Base-by-base conservation (phyloP, 2,113 vertebrate genomes). In the Garra rufa region DNA sequence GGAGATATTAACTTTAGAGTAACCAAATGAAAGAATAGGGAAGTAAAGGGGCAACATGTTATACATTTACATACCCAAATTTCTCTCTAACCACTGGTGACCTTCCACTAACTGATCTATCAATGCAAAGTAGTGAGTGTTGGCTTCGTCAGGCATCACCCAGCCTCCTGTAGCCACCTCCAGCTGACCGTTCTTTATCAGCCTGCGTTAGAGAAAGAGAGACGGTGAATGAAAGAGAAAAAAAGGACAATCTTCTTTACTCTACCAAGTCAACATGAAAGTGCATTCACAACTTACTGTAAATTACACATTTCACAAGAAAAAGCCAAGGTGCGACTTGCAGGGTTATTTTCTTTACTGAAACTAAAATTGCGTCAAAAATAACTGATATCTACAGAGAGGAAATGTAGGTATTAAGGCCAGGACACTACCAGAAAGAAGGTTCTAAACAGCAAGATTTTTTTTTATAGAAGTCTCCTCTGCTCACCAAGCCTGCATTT, bases 131-230 rank as follows among this genome's bases (percentile, higher is more conserved):
- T 98, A 98, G 90, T 98, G 97, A 24, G 96, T 0, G 88, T 93
- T 95, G 0, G 97, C 97, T 93, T 99, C 97, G 87, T 99, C 97
- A 5, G 97, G 85, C 97, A 98, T 98, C 81, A 99, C 97, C 97
- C 97, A 98, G 81, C 97, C 97, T 61, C 97, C 97, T 0, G 97
- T 98, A 82, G 97, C 96, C 79, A 99, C 93, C 94, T 99, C 97
- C 89, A 99, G 88, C 67, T 98, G 97, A 30, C 96, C 95, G 52
- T 88, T 93, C 92, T 92, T 88, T 86, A 97, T 83, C 87, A 98
- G 93, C 41, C 97, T 99, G 92, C 73, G 13, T 86, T 78, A 89
- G 83, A 93, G 88, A 93, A 86, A 93, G 30, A 43, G 21, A n/a
- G 9, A 57, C 6, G 30, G 34, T 9, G 43, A 48, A 57, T 13